Percentiles rank a stretch among this genome's conserved stretches.
These are phyloP conservation scores for Cynocephalus volans DNA, from an alignment of 2,113 vertebrate genomes.

Conservation along the genomic window DNA sequence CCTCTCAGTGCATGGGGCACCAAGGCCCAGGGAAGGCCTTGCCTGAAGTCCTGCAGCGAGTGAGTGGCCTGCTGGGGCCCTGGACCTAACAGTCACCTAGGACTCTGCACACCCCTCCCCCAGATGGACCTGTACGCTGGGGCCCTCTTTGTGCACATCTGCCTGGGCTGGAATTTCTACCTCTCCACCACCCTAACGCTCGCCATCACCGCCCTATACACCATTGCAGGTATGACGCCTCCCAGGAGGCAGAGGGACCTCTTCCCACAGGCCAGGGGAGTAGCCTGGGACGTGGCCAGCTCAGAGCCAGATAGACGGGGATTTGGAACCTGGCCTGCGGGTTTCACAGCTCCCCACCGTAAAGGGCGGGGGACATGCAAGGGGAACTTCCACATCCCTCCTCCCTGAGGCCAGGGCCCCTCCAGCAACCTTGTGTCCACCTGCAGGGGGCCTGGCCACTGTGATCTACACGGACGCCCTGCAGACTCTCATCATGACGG, in stretches of 20 bases:
- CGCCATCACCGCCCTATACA: constrained; percentile 93
- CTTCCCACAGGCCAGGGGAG: too few species aligned
- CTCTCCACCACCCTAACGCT: constrained; percentile 94
- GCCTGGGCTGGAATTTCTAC: constrained; percentile 96
- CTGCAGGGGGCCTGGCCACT: constrained; percentile 94
- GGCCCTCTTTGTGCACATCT: constrained; percentile 95
- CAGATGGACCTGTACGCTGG: constrained; percentile 96
- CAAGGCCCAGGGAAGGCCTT: too few species aligned
- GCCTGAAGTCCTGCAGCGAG: background rate
- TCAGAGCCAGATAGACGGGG: background rate
- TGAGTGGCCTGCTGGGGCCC: background rate
- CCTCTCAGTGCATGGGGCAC: too few species aligned
- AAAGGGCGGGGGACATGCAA: background rate
- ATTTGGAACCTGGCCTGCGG: background rate
- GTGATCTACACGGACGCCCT: constrained; percentile 95
- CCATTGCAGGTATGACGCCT: constrained; percentile 92
- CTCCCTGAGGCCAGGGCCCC: background rate
- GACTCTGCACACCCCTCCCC: fast-evolving
- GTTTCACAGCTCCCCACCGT: background rate
- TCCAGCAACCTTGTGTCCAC: background rate
- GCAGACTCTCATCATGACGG: constrained; percentile 95
- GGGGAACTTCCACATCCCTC: background rate
- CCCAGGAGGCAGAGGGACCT: too few species aligned
- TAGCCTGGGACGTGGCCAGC: too few species aligned
- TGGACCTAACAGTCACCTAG: fast-evolving